A percentile compares a stretch with the other conserved stretches of the same genome.
These are phyloP conservation scores for Xiphophorus birchmanni DNA, from an alignment of 2,797 vertebrate species.

Conservation along the genomic window DNA sequence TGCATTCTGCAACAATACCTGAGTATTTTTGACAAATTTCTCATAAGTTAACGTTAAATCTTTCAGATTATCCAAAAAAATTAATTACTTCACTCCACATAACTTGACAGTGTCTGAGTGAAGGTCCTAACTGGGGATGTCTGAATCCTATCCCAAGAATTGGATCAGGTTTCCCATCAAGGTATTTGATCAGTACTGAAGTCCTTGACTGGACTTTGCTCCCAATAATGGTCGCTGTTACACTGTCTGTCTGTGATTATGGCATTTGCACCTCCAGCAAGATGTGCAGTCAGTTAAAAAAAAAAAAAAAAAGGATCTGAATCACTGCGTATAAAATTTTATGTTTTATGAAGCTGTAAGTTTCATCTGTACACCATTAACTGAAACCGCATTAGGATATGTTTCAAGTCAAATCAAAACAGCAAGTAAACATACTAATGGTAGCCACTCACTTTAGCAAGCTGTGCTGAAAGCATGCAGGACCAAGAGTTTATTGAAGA, in stretches of 20 bases:
- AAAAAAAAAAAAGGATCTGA: neutral
- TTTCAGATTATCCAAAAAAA: constrained; percentile 25
- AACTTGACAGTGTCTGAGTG: constrained; percentile 10
- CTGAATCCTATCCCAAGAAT: neutral
- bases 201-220: neutral
- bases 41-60: neutral
- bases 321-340: neutral
- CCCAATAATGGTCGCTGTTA: neutral
- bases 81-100: constrained; percentile 17
- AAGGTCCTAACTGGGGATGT: constrained; percentile 14
- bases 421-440: neutral
- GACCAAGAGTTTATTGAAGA: neutral
- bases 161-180: neutral
- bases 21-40: constrained; percentile 53
- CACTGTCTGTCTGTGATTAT: neutral
- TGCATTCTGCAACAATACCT: constrained; percentile 55
- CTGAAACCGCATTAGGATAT: neutral
- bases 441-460: neutral
- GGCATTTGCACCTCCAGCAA: neutral
- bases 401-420: neutral
- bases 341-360: neutral
- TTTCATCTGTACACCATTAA: constrained; percentile 1
- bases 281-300: neutral
- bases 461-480: neutral
- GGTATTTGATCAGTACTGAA: neutral